A percentile compares a stretch with the other conserved stretches of the same genome.
phyloP scores from a whole-genome alignment of 2,888 invertebrate species.

The Timema cristinae region DNA sequence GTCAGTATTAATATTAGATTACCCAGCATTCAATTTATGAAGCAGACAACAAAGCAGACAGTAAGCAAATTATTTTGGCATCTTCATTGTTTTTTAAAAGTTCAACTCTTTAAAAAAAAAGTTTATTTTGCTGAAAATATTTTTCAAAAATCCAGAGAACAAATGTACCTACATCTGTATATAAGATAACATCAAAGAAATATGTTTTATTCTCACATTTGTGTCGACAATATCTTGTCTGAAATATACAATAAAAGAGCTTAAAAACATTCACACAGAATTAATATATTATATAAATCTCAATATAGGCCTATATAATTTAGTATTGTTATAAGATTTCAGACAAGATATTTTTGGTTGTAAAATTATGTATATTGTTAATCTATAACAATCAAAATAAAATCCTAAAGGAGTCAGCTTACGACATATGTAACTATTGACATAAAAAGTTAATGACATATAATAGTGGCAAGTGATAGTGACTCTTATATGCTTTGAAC shows the following conservation, averaged over 20 bases:
- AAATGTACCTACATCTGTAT: slow-evolving; percentile 10
- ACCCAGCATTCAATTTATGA: slow-evolving; percentile 5
- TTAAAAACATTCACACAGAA: not conserved
- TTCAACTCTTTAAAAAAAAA: slow-evolving; percentile 12
- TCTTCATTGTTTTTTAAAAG: not conserved
- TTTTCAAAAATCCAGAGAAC: slow-evolving; percentile 8
- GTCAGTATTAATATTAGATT: slow-evolving; percentile 11
- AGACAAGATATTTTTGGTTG: slow-evolving; percentile 12
- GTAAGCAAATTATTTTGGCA: slow-evolving; percentile 9
- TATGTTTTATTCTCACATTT: slow-evolving; percentile 6
- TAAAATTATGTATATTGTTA: not conserved
- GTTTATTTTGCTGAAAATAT: slow-evolving; percentile 5
- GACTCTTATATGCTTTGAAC: slow-evolving; percentile 14
- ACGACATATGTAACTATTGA: no score
- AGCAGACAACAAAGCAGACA: slow-evolving; percentile 13
- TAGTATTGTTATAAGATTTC: not conserved
- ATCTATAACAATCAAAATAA: no score
- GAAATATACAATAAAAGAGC: not conserved
- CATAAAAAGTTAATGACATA: no score
- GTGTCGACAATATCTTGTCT: slow-evolving; percentile 8
- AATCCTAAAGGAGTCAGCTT: no score
- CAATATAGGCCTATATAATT: slow-evolving; percentile 5
- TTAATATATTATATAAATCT: slow-evolving; percentile 7
- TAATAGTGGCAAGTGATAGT: not conserved
- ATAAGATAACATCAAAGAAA: not conserved